Conservation (phyloP, 2,888 invertebrate species). For the Azorinus chamasolen region DNA sequence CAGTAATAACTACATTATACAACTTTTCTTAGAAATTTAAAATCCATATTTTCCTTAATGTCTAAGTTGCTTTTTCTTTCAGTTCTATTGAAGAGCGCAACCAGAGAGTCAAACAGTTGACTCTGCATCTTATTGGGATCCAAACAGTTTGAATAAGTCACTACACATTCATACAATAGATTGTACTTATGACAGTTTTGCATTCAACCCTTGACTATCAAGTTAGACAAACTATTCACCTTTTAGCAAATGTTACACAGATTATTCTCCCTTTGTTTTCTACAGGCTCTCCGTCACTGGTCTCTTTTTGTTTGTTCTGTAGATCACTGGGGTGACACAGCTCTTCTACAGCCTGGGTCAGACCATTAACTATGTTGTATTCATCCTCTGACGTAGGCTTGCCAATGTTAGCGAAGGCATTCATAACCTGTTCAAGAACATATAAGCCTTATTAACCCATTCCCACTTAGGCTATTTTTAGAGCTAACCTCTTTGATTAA, state of each 20-base stretch:
- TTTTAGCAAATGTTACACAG: constrained; percentile 94
- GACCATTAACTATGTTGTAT: constrained; percentile 91
- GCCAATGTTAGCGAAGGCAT: constrained; percentile 94
- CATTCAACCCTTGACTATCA: too few relatives aligned
- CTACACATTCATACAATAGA: too few relatives aligned
- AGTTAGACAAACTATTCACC: constrained; percentile 66
- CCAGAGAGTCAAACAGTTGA: too few relatives aligned
- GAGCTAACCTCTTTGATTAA: too few relatives aligned
- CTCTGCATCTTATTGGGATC: too few relatives aligned
- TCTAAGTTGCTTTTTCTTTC: too few relatives aligned
- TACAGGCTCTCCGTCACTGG: constrained; percentile 87
- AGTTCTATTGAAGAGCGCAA: too few relatives aligned
- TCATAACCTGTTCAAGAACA: constrained; percentile 89
- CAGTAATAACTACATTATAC: too few relatives aligned
- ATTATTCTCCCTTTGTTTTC: constrained; percentile 93
- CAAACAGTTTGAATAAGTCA: too few relatives aligned
- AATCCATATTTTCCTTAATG: too few relatives aligned
- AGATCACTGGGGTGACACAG: constrained; percentile 93
- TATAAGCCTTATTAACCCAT: not conserved
- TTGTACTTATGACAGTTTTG: too few relatives aligned
- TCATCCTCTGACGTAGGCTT: constrained; percentile 87
- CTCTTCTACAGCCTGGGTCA: constrained; percentile 94
- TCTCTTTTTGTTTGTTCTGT: constrained; percentile 89
- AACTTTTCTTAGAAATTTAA: too few relatives aligned
- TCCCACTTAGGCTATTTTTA: not conserved